Base-by-base conservation (phyloP, 2,113 vertebrate genomes). In the Corythoichthys haematopterus region DNA sequence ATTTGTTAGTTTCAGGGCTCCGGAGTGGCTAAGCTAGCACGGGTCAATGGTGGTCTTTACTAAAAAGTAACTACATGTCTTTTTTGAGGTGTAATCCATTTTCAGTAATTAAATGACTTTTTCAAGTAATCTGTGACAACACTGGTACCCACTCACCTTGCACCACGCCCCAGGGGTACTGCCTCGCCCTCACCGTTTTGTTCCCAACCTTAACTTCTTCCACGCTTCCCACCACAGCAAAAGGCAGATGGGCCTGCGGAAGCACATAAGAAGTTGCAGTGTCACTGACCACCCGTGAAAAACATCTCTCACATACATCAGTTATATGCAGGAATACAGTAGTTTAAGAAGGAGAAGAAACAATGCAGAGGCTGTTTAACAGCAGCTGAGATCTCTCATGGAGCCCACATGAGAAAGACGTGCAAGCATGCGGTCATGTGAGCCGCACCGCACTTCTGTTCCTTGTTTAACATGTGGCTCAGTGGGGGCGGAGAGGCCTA, bases 121-220 rank as follows among this genome's bases (percentile, higher is more conserved):
- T 28, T 28, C 20, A 28, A 28, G 20, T 28, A 28, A 28, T 28
- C 20, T 28, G 20, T 28, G 20, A 28, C 20, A 28, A 28, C 20
- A 43, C 53, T 58, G 64, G 43, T 64, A 14, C 64, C 14, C 2
- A 14, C 94, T 93, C 89, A 99, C 97, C 96, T 94, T 99, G 96
- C 71, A 99, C 97, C 33, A 99, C 92, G 20, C 97, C 97, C 97
- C 96, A 99, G 0, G 97, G 97, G 84, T 99, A 99, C 89, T 99
- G 97, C 74, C 97, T 93, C 55, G 97, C 97, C 85, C 95, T 88
- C 77, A 98, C 96, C 57, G 94, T 92, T 85, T 99, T 99, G 90
- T 98, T 99, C 12, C 97, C 97, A 55, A 99, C 97, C 70, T 99
- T 99, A 70, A 98, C 94, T 84, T 98, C 97, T 80, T 99, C 97